A percentile compares a stretch with the other conserved stretches of the same genome.
These are phyloP conservation scores for Saccostrea glomerata DNA, from an alignment of 1,140 invertebrate species.

Conservation along the genomic window DNA sequence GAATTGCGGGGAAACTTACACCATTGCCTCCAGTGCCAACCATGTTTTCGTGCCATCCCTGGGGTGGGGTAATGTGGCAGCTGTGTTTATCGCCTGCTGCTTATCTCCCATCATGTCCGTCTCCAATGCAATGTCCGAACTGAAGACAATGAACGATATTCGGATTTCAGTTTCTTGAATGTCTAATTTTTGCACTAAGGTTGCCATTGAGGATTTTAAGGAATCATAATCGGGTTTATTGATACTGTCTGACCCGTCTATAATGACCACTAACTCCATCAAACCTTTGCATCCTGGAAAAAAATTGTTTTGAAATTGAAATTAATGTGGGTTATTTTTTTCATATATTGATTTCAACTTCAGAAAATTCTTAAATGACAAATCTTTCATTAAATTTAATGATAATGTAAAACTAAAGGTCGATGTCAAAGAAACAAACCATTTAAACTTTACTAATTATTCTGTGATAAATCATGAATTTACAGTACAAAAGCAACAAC, in stretches of 20 bases:
- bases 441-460: too few species aligned
- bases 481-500: too few species aligned
- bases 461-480: too few species aligned
- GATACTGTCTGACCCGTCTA: constrained; percentile 20
- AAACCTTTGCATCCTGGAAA: constrained; percentile 20
- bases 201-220: not conserved
- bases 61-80: not conserved
- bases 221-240: constrained; percentile 20
- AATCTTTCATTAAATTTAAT: too few species aligned
- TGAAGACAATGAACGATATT: constrained; percentile 12
- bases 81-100: not conserved
- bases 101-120: not conserved
- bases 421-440: too few species aligned
- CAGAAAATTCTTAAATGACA: too few species aligned
- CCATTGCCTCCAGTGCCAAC: constrained; percentile 11
- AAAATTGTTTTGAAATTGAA: not conserved
- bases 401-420: too few species aligned
- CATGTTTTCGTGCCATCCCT: constrained; percentile 11
- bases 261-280: constrained; percentile 22
- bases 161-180: constrained; percentile 15
- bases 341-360: too few species aligned
- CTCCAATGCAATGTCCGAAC: constrained; percentile 27
- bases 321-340: too few species aligned
- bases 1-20: not conserved
- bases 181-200: constrained; percentile 10